A percentile compares a stretch with the other conserved stretches of the same genome.
phyloP scores from a whole-genome alignment of 2,797 vertebrate species.

The Furcifer pardalis region DNA sequence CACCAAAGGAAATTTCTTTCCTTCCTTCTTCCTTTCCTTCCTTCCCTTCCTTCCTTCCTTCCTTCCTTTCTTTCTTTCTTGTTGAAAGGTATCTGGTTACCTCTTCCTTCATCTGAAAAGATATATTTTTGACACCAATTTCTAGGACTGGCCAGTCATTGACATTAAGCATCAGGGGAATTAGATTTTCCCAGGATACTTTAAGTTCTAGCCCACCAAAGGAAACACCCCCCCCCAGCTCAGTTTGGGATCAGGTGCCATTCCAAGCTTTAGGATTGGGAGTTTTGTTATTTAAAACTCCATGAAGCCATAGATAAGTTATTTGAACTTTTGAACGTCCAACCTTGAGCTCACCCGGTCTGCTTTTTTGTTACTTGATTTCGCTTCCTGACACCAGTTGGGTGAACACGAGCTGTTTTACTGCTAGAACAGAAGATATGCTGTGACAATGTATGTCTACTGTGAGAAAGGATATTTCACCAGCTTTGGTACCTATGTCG shows the following conservation, averaged over 20 bases:
- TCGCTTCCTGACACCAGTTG: not conserved
- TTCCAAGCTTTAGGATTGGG: not conserved
- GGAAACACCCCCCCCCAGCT: not conserved
- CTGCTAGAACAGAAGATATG: constrained; percentile 6
- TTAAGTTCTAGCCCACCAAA: not conserved
- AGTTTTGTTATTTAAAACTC: not conserved
- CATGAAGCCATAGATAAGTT: constrained; percentile 6
- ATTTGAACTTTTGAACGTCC: not conserved
- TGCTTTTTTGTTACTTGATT: not conserved
- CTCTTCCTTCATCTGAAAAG: not conserved
- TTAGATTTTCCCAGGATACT: too few relatives aligned
- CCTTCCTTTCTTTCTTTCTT: too few relatives aligned
- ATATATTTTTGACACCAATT: not conserved
- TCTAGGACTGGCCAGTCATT: not conserved
- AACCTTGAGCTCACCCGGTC: not conserved
- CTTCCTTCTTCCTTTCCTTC: too few relatives aligned
- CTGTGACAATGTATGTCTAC: not conserved
- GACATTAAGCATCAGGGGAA: too few relatives aligned
- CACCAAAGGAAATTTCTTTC: not conserved
- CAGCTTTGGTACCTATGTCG: not conserved
- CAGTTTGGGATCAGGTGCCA: not conserved
- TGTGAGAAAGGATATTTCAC: not conserved
- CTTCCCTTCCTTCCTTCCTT: too few relatives aligned
- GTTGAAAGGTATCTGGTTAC: not conserved
- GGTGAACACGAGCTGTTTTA: not conserved